A percentile compares a stretch with the other conserved stretches of the same genome.
These are phyloP conservation scores for Onthophagus sagittarius DNA, from an alignment of 2,888 invertebrate species.

Conservation along the genomic window DNA sequence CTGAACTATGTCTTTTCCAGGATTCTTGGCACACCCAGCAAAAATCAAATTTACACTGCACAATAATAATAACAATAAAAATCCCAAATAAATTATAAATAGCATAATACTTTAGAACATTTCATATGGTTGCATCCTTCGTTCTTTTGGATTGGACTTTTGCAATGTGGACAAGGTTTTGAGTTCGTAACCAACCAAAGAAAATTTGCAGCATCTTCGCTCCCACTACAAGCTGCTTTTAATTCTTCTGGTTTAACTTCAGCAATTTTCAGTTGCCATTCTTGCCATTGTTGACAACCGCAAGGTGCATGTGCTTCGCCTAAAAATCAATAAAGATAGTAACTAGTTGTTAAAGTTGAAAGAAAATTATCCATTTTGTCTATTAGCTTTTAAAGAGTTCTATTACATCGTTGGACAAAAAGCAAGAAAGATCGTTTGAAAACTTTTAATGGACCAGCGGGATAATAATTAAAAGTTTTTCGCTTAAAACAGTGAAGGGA, in stretches of 20 bases:
- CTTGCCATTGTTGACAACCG: conserved; percentile 61
- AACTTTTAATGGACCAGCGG: neutral
- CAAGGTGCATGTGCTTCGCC: conserved; percentile 65
- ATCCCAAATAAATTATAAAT: neutral
- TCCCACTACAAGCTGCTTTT: conserved; percentile 52
- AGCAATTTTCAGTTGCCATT: conserved; percentile 55
- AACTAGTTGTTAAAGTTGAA: neutral
- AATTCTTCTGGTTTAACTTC: conserved; percentile 63
- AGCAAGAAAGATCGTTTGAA: neutral
- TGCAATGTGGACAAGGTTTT: conserved; percentile 67
- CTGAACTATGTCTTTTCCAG: conserved; percentile 67
- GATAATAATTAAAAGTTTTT: neutral
- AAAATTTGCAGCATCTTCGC: conserved; percentile 61
- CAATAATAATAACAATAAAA: conserved; percentile 31
- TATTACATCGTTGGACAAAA: neutral
- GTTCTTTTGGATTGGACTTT: conserved; percentile 67
- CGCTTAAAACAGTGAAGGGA: neutral
- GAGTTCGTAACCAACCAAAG: conserved; percentile 68
- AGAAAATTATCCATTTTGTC: neutral
- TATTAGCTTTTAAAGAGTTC: neutral
- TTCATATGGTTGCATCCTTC: conserved; percentile 73
- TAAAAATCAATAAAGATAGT: conserved; percentile 20
- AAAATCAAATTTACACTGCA: conserved; percentile 66
- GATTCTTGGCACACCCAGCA: conserved; percentile 70
- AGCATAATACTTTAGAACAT: conserved; percentile 58